These are phyloP conservation scores for Pitta sordida DNA, from an alignment of 2,113 vertebrate genomes.

Conservation along the genomic window DNA sequence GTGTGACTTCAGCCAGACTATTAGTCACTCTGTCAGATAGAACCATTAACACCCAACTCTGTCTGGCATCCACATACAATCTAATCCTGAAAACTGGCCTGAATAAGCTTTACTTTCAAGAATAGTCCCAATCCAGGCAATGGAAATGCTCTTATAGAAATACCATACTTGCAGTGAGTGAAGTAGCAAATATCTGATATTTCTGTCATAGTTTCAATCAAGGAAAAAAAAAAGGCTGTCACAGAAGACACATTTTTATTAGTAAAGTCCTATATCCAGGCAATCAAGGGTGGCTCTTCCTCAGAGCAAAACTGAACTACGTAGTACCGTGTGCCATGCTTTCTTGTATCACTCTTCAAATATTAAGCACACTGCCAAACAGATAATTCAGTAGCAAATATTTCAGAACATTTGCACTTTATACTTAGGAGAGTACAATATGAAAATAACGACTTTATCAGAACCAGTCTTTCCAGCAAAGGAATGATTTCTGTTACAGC, in stretches of 20 bases:
- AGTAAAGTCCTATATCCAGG: background rate
- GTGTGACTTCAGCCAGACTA: background rate
- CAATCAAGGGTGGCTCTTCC: background rate
- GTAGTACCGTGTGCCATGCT: background rate
- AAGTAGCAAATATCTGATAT: background rate
- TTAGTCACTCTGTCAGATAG: background rate
- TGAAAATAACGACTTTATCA: background rate
- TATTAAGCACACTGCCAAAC: background rate
- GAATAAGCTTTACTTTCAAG: background rate
- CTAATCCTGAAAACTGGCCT: slow-evolving; percentile 59
- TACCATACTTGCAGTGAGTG: background rate
- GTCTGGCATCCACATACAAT: background rate
- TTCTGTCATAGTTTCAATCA: background rate
- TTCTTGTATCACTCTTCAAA: background rate
- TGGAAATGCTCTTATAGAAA: background rate
- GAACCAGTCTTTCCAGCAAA: background rate
- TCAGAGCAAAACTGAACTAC: background rate
- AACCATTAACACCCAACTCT: background rate
- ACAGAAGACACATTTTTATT: background rate
- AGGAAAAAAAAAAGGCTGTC: background rate
- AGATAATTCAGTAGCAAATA: background rate
- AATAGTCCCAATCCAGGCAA: background rate
- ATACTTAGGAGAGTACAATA: background rate
- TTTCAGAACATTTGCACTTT: background rate
- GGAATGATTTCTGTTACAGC: background rate